phyloP scores from a whole-genome alignment of 23 tunicate species.

The Styela plicata region DNA sequence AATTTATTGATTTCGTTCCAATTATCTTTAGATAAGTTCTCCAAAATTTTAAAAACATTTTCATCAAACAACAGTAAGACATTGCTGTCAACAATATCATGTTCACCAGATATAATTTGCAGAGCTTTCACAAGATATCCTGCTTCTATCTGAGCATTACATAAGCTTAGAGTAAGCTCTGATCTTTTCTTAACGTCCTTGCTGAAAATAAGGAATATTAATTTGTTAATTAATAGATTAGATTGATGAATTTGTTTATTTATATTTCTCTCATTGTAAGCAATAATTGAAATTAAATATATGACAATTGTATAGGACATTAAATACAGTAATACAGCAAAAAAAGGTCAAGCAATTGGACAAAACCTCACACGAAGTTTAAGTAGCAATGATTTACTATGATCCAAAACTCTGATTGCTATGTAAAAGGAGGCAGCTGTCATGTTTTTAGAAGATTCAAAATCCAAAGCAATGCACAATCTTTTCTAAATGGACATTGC shows the following conservation, averaged over 20 bases:
- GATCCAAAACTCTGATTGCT: too few relatives aligned
- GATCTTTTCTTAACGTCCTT: constrained; percentile 10
- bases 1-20: neutral
- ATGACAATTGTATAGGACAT: too few relatives aligned
- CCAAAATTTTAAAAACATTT: neutral
- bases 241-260: too few relatives aligned
- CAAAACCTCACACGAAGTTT: too few relatives aligned
- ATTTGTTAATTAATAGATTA: neutral
- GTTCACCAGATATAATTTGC: neutral
- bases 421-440: too few relatives aligned
- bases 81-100: neutral
- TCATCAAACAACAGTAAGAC: neutral
- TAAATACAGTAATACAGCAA: too few relatives aligned
- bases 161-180: constrained; percentile 18
- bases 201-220: constrained; percentile 17
- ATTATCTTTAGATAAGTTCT: neutral
- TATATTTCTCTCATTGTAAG: too few relatives aligned
- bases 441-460: too few relatives aligned
- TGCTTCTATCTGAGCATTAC: constrained; percentile 15
- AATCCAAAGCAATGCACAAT: too few relatives aligned
- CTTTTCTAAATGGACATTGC: too few relatives aligned
- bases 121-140: neutral
- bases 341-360: too few relatives aligned
- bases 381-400: too few relatives aligned
- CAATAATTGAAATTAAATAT: neutral